Evolutionary conservation across 2,797 vertebrate species (phyloP).

Genomic region (Chromis chromis): DNA sequence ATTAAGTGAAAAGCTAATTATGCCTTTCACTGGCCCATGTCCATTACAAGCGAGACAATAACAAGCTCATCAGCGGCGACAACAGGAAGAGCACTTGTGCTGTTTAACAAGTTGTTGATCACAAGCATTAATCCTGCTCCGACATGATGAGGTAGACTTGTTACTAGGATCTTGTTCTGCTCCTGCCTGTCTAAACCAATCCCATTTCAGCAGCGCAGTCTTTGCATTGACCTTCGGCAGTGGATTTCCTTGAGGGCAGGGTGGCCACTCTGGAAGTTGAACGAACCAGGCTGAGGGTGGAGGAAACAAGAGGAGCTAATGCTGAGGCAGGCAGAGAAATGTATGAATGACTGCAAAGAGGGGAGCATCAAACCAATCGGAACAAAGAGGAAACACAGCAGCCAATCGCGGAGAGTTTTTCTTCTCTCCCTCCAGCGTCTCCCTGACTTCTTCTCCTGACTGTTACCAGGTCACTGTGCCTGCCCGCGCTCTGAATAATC

Average conservation of each 20-base stretch:
- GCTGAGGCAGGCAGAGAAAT: conserved; percentile 82
- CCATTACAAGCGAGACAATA: conserved; percentile 67
- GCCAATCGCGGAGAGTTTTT: conserved; percentile 68
- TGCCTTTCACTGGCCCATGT: conserved; percentile 65
- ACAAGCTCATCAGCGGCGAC: conserved; percentile 70
- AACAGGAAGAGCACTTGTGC: conserved; percentile 72
- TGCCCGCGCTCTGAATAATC: conserved; percentile 81
- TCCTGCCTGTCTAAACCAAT: conserved; percentile 80
- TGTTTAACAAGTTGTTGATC: conserved; percentile 79
- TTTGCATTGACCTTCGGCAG: conserved; percentile 80
- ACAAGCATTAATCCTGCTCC: conserved; percentile 76
- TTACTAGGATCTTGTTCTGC: conserved; percentile 83
- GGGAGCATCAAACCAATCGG: conserved; percentile 73
- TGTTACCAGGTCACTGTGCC: conserved; percentile 89
- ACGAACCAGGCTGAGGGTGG: conserved; percentile 63
- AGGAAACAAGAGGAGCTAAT: conserved; percentile 60
- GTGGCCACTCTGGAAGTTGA: conserved; percentile 72
- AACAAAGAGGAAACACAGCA: conserved; percentile 51
- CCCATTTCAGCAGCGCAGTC: conserved; percentile 59
- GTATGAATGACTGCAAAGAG: conserved; percentile 87
- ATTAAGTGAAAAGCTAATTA: conserved; percentile 70
- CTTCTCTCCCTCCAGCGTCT: conserved; percentile 69
- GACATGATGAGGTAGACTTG: conserved; percentile 76
- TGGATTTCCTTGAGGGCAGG: conserved; percentile 81
- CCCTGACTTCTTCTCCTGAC: conserved; percentile 82